Base-by-base conservation (phyloP, 2,113 vertebrate species). In the Actinemys pallida region DNA sequence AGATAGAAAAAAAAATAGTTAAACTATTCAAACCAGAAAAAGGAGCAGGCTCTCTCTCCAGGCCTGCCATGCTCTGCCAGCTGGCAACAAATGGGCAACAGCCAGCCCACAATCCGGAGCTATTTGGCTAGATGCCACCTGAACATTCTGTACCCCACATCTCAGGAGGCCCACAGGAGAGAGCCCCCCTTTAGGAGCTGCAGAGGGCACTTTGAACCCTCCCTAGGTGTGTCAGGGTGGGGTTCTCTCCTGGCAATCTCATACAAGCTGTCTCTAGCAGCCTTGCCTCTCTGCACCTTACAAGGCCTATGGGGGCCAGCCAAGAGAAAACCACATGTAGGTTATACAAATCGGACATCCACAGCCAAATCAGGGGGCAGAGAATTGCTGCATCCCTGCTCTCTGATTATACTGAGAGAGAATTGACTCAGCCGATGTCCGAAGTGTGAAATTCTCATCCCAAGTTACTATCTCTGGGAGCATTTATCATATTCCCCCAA, bases 141-240 rank as follows among this genome's bases (percentile, higher is more conserved):
- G 75, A 9, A 72, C 65, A 72, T 22, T 72, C 57, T 31, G 57
- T 62, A 29, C 27, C 57, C 11, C 27, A 62, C 57, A 13, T 31
- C 57, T 62, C 27, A 62, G 75, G 25, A 78, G 13, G 42, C 42
- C 75, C 45, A 25, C 24, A 78, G 42, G 25, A 13, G 75, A 27
- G 13, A 47, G 42, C 42, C 12, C 42, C 7, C 24, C 29, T 27
- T 93, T 50, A 81, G 75, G 9, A 9, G 22, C 1, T 95, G 83
- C 79, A 87, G 65, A 88, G 95, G 82, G 91, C 54, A 91, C 81
- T 17, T 82, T 92, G 86, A 82, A 94, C 83, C 85, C 92, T 86
- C 91, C 75, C 86, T 83, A 54, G 78, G 39, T 92, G 53, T 2
- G 20, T 56, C 80, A 53, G 29, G 35, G 17, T 90, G 50, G 47